Evolutionary conservation across 2,797 vertebrate species (phyloP), one percentile per base, ranked within the genome.

Genomic region (Sebastes oblongus): DNA sequence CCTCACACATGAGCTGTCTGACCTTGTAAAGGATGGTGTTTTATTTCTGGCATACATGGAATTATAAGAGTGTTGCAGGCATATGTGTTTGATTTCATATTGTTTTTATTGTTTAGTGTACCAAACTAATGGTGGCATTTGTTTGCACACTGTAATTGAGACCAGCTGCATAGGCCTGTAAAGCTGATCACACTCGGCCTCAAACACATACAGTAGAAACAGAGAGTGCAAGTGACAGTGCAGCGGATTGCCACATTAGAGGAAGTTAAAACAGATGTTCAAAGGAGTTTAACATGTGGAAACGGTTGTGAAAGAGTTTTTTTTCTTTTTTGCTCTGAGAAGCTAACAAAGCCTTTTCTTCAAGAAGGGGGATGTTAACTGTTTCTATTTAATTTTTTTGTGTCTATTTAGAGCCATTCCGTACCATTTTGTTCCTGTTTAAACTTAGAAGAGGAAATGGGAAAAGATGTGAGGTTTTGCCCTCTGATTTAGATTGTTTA

Each of bases 221-320:
- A 73, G 56, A 55, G 42, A 46, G 39, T 24, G 25, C 11, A 46
- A 29, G 55, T 52, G 65, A 74, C 32, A 65, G 29, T 7, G 22
- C 67, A 30, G 65, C 6, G 3, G 34, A 83, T 82, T 25, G 84
- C 52, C 72, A 73, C 81, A 74, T 55, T 14, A 73, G 46, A 80
- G 64, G 68, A 80, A 72, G 73, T 75, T 52, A 20, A 72, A 34
- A 72, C 61, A 78, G 78, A 88, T 79, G 85, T 90, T 82, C 18
- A 69, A 62, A 73, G 2, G 42, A 60, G 56, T 71, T 73, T 77
- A 34, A 80, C 32, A 66, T 72, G 68, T 80, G 27, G 54, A 81
- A 72, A 65, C 13, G 4, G 20, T 73, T 88, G 42, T 24, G 36
- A 74, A 74, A 64, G 16, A 22, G 8, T 22, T 62, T 66, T 39